A percentile compares a stretch with the other conserved stretches of the same genome.
Conservation (phyloP, 1,140 invertebrate genomes). For the Drosophila nannoptera region DNA sequence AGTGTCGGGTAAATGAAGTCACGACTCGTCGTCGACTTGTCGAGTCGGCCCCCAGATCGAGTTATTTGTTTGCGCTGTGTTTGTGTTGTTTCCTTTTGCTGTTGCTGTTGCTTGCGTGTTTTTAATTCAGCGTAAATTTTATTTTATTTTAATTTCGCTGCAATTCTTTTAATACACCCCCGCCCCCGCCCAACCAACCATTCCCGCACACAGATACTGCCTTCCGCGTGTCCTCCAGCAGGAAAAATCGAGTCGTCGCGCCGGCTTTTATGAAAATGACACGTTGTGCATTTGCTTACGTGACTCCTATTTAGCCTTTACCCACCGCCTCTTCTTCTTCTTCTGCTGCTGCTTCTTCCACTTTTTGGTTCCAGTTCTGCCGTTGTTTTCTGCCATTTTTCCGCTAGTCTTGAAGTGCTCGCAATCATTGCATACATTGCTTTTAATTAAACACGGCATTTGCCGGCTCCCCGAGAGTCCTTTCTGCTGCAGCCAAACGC, state of each 20-base stretch:
- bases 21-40: slow-evolving; percentile 42
- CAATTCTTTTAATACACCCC: slow-evolving; percentile 64
- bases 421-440: slow-evolving; percentile 49
- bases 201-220: neutral
- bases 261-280: slow-evolving; percentile 57
- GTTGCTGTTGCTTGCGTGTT: slow-evolving; percentile 39
- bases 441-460: slow-evolving; percentile 43
- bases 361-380: neutral
- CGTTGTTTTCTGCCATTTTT: neutral
- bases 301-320: slow-evolving; percentile 50
- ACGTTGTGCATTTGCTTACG: slow-evolving; percentile 51
- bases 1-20: slow-evolving; percentile 78
- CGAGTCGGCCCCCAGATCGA: slow-evolving; percentile 33
- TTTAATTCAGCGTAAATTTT: slow-evolving; percentile 77
- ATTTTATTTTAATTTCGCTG: slow-evolving; percentile 77
- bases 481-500: neutral
- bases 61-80: slow-evolving; percentile 43
- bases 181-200: no score
- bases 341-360: slow-evolving; percentile 14
- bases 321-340: no score
- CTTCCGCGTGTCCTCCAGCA: slow-evolving; percentile 43
- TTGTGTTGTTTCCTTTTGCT: slow-evolving; percentile 18
- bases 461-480: neutral
- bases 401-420: slow-evolving; percentile 19
- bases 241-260: slow-evolving; percentile 11